Evolutionary conservation across 2,797 vertebrate species (phyloP).

Genomic region (Enteromius trimaculatus): DNA sequence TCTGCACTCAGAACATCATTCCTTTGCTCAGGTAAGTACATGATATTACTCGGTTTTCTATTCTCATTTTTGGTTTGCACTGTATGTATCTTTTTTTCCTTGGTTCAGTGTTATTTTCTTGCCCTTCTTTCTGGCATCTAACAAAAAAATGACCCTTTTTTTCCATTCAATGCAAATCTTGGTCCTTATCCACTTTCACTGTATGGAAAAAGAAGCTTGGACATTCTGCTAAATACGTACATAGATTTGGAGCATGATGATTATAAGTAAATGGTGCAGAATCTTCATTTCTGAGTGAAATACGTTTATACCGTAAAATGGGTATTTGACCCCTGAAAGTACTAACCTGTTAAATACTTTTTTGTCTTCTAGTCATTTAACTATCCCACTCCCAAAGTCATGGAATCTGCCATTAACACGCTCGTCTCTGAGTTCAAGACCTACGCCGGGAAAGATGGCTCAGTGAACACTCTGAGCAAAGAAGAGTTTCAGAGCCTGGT

Average conservation of each 20-base stretch:
- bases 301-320: background rate
- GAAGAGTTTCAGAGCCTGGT: constrained; percentile 77
- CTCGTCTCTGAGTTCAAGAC: constrained; percentile 76
- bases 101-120: background rate
- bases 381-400: constrained; percentile 51
- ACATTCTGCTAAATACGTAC: too few species aligned
- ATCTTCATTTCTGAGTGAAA: background rate
- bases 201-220: background rate
- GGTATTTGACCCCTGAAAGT: background rate
- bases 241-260: background rate
- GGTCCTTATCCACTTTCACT: background rate
- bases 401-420: constrained; percentile 79
- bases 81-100: background rate
- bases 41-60: background rate
- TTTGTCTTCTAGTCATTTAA: constrained; percentile 43
- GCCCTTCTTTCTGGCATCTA: background rate
- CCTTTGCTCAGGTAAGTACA: constrained; percentile 57
- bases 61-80: background rate
- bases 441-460: constrained; percentile 74
- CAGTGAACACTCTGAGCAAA: constrained; percentile 75
- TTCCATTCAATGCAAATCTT: background rate
- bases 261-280: background rate
- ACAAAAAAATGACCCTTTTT: background rate
- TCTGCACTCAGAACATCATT: constrained; percentile 29
- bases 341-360: background rate